Base-by-base conservation (phyloP, 1,140 invertebrate species). In the Microplitis demolitor region DNA sequence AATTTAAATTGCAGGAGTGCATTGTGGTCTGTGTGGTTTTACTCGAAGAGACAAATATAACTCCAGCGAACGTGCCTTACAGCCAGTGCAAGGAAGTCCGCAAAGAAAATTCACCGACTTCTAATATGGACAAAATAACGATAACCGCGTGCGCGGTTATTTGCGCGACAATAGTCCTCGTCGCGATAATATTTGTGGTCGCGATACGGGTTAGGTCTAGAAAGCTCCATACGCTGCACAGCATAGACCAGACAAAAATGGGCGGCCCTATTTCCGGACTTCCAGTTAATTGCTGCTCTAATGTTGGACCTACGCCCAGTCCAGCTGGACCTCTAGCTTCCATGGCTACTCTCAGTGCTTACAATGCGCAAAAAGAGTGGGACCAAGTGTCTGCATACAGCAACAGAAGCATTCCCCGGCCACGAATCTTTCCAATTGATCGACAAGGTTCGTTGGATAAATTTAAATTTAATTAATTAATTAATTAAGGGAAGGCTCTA, bases 81-180 rank as follows among this genome's bases (percentile, higher is more conserved):
- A 90, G 90, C 35, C 95, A 97, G 84, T 98, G 96, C 79, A 90
- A 93, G 39, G 96, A 98, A 88, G 93, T 97, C 13, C 90, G 94
- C 45, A 96, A 94, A 0, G 94, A 94, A 35, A 90, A 91, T 64
- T 92, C 92, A 39, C 91, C 92, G 13, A 91, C 93, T 34, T 95
- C 93, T 11, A 95, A 96, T 85, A 95, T 97, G 93, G 96, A 97
- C 83, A 96, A 96, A 83, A 96, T 97, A 79, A 97, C 96, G 31
- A 97, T 97, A 77, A 95, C 93, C 9, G 95, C 95, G 1, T 96
- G 94, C 78, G 95, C 95, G 6, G 95, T 95, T n/a, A 96, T 97
- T 78, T 97, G 94, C 83, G 94, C 93, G n/a, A 96, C 95, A 31
- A 95, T 97, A 73, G 92, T 97, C 51, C 91, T 97, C 35, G 95